These are phyloP conservation scores for Mionectes macconnelli DNA, from an alignment of 2,113 vertebrate genomes.

Conservation along the genomic window DNA sequence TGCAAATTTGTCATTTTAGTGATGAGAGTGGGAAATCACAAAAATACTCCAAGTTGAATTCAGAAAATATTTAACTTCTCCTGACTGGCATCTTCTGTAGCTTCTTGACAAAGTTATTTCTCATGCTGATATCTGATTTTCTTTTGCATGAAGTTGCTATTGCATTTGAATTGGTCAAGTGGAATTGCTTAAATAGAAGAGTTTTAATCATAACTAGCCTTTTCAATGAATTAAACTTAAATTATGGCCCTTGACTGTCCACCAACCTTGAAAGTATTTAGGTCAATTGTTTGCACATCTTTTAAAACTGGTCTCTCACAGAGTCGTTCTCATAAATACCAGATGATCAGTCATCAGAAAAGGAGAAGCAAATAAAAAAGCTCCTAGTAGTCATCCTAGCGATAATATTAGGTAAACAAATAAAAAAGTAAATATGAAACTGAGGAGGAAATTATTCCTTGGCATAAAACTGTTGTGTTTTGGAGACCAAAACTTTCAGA, in stretches of 20 bases:
- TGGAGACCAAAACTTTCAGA: conserved; percentile 29
- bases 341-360: conserved; percentile 15
- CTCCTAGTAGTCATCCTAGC: neutral
- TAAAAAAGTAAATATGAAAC: conserved; percentile 35
- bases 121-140: neutral
- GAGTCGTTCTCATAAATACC: conserved; percentile 22
- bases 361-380: neutral
- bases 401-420: conserved; percentile 25
- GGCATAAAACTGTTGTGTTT: neutral
- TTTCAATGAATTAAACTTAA: neutral
- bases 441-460: neutral
- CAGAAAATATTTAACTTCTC: neutral
- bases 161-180: neutral
- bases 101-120: neutral
- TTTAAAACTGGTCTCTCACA: neutral
- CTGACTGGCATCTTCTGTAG: neutral
- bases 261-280: conserved; percentile 2
- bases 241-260: neutral
- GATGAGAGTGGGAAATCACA: neutral
- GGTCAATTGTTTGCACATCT: neutral
- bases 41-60: neutral
- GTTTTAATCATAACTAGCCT: neutral
- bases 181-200: neutral
- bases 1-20: neutral
- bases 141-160: neutral